phyloP scores from a whole-genome alignment of 2,113 vertebrate genomes.

The Dasypus novemcinctus region DNA sequence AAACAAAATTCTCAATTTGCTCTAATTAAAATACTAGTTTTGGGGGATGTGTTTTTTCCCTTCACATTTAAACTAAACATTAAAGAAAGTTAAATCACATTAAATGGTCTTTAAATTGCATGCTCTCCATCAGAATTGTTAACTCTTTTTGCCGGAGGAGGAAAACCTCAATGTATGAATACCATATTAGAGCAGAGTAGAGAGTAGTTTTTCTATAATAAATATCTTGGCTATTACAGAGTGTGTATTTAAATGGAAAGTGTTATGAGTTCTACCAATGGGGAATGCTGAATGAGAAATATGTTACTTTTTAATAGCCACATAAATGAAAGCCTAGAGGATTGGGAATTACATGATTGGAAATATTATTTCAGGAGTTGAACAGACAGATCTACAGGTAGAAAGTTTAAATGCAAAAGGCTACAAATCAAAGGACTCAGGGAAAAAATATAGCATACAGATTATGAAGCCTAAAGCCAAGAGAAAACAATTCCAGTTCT shows the following conservation, averaged over 20 bases:
- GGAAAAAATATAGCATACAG: neutral
- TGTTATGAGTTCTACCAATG: constrained; percentile 4
- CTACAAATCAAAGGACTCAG: neutral
- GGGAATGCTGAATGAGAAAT: constrained; percentile 21
- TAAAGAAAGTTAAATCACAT: constrained; percentile 61
- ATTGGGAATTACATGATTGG: neutral
- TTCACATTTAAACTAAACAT: constrained; percentile 62
- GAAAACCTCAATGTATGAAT: constrained; percentile 39
- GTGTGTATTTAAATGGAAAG: constrained; percentile 63
- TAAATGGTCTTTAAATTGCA: constrained; percentile 53
- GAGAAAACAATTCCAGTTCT: neutral
- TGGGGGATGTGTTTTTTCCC: constrained; percentile 43
- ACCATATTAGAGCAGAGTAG: constrained; percentile 50
- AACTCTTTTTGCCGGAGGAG: constrained; percentile 38
- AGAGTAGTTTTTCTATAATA: constrained; percentile 58
- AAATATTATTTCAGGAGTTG: constrained; percentile 4
- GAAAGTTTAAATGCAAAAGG: neutral
- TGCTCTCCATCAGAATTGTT: constrained; percentile 31
- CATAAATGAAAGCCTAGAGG: neutral
- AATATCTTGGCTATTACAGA: constrained; percentile 41
- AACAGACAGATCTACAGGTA: neutral
- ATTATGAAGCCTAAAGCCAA: neutral
- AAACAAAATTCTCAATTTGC: constrained; percentile 43
- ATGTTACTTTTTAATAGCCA: neutral
- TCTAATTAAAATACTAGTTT: constrained; percentile 62